These are phyloP conservation scores for Phenganax marumi DNA, from an alignment of 92 coral and sea anemone species.

Conservation along the genomic window DNA sequence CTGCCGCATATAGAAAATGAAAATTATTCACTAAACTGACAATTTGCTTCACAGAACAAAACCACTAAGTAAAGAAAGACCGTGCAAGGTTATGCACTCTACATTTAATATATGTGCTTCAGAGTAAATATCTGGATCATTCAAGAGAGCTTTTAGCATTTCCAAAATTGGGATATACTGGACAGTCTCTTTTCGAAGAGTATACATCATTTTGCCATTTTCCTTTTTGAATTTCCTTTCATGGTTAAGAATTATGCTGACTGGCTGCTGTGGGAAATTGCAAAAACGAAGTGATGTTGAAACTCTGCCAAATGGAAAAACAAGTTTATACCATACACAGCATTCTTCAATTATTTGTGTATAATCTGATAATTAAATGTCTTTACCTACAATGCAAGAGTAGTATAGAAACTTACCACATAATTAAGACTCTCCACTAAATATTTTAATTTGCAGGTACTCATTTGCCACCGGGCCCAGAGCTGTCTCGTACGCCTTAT, in stretches of 20 bases:
- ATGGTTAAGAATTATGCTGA: constrained; percentile 21
- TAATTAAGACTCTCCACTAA: constrained; percentile 14
- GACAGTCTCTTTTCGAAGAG: constrained; percentile 10
- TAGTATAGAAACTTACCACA: constrained; percentile 11
- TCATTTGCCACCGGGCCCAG: constrained; percentile 30
- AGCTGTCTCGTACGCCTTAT: constrained; percentile 8
- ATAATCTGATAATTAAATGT: too few species aligned
- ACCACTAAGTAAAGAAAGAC: too few species aligned
- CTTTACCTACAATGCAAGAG: neutral
- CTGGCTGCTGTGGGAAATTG: constrained; percentile 11
- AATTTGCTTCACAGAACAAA: too few species aligned
- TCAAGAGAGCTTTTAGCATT: constrained; percentile 10
- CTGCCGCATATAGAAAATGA: neutral
- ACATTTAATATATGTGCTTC: neutral
- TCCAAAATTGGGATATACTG: constrained; percentile 23
- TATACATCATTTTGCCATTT: constrained; percentile 28
- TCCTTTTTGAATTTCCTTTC: neutral
- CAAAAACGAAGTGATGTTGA: neutral
- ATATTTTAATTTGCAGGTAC: constrained; percentile 25
- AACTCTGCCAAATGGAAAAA: neutral
- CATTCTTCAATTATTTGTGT: too few species aligned
- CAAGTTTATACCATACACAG: neutral
- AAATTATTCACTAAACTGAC: neutral
- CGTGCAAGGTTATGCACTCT: too few species aligned
- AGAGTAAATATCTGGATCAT: constrained; percentile 25